These are phyloP conservation scores for Nomada fucata DNA, from an alignment of 2,888 invertebrate species.

Conservation along the genomic window DNA sequence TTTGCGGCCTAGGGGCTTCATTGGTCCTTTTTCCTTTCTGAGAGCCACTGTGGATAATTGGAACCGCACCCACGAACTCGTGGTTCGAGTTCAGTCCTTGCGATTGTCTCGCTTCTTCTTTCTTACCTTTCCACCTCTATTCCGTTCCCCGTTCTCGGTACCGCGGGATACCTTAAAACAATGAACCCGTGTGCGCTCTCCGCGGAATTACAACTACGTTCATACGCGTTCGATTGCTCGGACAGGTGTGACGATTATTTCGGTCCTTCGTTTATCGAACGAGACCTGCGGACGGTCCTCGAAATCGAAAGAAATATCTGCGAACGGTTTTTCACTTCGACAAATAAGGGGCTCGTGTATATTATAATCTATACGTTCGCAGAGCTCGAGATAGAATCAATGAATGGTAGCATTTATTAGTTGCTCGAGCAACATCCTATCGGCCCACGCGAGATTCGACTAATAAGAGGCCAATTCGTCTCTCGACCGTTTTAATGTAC, in stretches of 20 bases:
- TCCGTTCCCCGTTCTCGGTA: slow-evolving; percentile 9
- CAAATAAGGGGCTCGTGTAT: neutral
- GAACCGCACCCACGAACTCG: slow-evolving; percentile 73
- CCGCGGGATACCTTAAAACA: slow-evolving; percentile 28
- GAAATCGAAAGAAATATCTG: neutral
- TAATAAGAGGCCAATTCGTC: slow-evolving; percentile 49
- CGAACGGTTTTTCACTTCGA: neutral
- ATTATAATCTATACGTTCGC: neutral
- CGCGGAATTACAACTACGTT: slow-evolving; percentile 1
- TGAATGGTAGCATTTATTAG: neutral
- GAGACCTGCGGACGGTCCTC: neutral
- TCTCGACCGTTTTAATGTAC: slow-evolving; percentile 35
- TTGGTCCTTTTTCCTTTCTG: slow-evolving; percentile 59
- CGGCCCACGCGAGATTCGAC: slow-evolving; percentile 13
- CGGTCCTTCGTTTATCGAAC: neutral
- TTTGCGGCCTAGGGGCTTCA: slow-evolving; percentile 52
- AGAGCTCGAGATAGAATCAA: neutral
- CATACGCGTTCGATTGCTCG: too few species aligned
- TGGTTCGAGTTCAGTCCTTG: slow-evolving; percentile 26
- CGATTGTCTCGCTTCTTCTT: slow-evolving; percentile 33
- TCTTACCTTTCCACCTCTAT: slow-evolving; percentile 15
- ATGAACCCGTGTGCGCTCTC: neutral
- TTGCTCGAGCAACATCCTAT: neutral
- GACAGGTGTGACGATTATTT: neutral
- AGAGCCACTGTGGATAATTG: slow-evolving; percentile 79